These are phyloP conservation scores for Galaxias olidus DNA, from an alignment of 2,797 vertebrate species.

Conservation along the genomic window DNA sequence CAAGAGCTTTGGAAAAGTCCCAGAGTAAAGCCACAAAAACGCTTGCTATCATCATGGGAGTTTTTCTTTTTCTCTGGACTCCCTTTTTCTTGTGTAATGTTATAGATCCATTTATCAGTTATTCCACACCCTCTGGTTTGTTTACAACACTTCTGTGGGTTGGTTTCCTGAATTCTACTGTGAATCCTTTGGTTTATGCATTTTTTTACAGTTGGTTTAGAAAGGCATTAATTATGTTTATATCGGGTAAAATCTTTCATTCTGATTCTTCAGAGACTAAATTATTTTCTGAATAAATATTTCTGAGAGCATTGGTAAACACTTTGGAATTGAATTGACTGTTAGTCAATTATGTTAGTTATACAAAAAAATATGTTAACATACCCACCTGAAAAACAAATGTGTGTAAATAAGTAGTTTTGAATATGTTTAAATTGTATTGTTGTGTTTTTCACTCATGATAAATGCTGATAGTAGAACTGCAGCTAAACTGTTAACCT, in stretches of 20 bases:
- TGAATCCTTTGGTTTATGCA: conserved; percentile 45
- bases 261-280: not conserved
- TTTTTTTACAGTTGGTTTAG: conserved; percentile 50
- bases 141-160: conserved; percentile 39
- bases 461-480: too few species aligned
- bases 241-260: conserved; percentile 17
- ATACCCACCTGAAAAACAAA: too few species aligned
- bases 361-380: too few species aligned
- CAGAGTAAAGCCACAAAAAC: conserved; percentile 83
- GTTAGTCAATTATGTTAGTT: too few species aligned
- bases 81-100: conserved; percentile 38
- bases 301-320: too few species aligned
- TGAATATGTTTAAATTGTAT: too few species aligned
- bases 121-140: conserved; percentile 25
- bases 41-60: conserved; percentile 78
- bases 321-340: too few species aligned
- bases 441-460: too few species aligned
- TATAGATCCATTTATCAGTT: conserved; percentile 34
- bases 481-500: too few species aligned
- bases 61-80: conserved; percentile 67
- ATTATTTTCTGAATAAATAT: too few species aligned
- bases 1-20: conserved; percentile 46
- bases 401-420: too few species aligned
- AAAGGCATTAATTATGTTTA: conserved; percentile 39
- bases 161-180: conserved; percentile 41